phyloP scores from a whole-genome alignment of 1,140 invertebrate genomes.

The Philotrypesis tridentata region DNA sequence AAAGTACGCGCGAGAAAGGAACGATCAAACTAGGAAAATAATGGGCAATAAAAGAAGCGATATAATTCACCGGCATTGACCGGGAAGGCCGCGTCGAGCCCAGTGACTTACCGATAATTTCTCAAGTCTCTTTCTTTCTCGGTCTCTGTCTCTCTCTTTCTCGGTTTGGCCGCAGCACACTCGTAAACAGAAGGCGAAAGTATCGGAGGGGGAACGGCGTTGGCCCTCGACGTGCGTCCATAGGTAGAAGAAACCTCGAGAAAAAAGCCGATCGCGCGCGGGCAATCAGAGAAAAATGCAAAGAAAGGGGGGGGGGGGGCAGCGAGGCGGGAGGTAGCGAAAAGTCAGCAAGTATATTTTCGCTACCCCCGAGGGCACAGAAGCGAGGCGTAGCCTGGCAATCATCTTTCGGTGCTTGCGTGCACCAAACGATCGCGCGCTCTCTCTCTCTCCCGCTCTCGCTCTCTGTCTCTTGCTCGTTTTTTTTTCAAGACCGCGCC shows the following conservation, averaged over 20 bases:
- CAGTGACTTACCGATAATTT: constrained; percentile 22
- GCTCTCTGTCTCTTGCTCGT: background rate
- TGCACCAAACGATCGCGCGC: constrained; percentile 63
- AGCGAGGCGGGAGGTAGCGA: constrained; percentile 36
- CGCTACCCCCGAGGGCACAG: constrained; percentile 50
- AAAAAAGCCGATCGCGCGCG: constrained; percentile 12
- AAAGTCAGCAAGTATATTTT: constrained; percentile 29
- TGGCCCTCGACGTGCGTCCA: too few relatives aligned
- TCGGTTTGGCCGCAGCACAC: too few relatives aligned
- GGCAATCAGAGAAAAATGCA: constrained; percentile 41
- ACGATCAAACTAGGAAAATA: constrained; percentile 32
- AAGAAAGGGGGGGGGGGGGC: constrained; percentile 34
- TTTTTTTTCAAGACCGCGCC: constrained; percentile 29
- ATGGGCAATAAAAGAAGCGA: constrained; percentile 40
- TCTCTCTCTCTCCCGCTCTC: background rate
- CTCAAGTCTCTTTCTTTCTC: too few relatives aligned
- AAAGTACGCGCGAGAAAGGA: constrained; percentile 1
- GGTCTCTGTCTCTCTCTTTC: too few relatives aligned
- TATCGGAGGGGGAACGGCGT: background rate
- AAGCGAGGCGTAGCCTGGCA: constrained; percentile 51
- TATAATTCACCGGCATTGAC: constrained; percentile 28
- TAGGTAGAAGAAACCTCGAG: too few relatives aligned
- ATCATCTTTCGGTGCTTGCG: constrained; percentile 70
- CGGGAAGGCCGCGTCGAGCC: background rate
- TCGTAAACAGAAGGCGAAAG: constrained; percentile 32